Evolutionary conservation across 2,888 invertebrate species (phyloP).

Genomic region (Octonoba sinensis): DNA sequence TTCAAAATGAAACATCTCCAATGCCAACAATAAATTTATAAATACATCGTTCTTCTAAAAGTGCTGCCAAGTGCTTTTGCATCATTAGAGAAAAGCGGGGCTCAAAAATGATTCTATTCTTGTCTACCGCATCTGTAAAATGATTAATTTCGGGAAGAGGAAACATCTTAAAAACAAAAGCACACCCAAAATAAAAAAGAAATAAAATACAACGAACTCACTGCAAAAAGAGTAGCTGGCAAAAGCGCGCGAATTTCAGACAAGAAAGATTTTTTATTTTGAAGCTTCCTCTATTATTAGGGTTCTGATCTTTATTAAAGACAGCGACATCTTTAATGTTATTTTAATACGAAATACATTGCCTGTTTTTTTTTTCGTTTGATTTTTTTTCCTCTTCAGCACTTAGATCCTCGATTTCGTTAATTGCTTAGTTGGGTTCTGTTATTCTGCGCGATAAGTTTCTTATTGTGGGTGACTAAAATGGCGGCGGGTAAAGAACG

Average conservation of each 20-base stretch:
- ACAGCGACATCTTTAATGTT: conserved; percentile 43
- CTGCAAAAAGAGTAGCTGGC: conserved; percentile 48
- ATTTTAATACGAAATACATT: conserved; percentile 37
- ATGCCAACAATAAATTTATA: too few relatives aligned
- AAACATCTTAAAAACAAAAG: conserved; percentile 39
- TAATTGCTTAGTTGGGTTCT: conserved; percentile 16
- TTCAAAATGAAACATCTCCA: too few relatives aligned
- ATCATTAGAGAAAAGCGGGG: conserved; percentile 41
- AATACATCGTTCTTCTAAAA: too few relatives aligned
- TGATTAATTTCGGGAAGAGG: conserved; percentile 45
- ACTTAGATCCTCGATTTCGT: background rate
- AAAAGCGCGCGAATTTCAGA: conserved; percentile 9
- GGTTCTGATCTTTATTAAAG: conserved; percentile 32
- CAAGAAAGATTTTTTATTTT: background rate
- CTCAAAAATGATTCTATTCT: conserved; percentile 54
- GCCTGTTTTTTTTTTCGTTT: conserved; percentile 11
- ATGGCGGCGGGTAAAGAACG: too few relatives aligned
- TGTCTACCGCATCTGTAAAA: conserved; percentile 58
- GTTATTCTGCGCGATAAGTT: too few relatives aligned
- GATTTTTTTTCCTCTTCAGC: background rate
- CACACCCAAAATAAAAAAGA: conserved; percentile 25
- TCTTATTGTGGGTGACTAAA: too few relatives aligned
- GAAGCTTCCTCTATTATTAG: conserved; percentile 47
- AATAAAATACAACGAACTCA: conserved; percentile 20
- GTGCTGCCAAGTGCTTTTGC: conserved; percentile 38